phyloP scores from a whole-genome alignment of 2,888 invertebrate species.

The Siphlonurus alternatus region DNA sequence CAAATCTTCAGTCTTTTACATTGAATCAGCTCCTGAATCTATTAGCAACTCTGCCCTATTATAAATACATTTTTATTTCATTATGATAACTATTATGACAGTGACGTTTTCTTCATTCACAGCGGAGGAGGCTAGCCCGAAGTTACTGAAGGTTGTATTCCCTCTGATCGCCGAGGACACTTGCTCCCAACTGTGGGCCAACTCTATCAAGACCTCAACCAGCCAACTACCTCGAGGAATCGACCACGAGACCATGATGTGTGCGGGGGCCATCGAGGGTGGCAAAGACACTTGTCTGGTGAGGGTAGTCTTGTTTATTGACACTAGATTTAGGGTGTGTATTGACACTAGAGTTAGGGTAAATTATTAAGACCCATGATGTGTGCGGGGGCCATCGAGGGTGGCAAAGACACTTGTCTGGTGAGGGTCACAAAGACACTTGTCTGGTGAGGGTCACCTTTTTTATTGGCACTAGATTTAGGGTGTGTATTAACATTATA shows the following conservation, averaged over 20 bases:
- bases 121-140: slow-evolving; percentile 14
- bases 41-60: no score
- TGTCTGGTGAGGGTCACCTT: slow-evolving; percentile 8
- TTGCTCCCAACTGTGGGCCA: slow-evolving; percentile 12
- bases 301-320: slow-evolving; percentile 5
- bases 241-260: slow-evolving; percentile 12
- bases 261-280: slow-evolving; percentile 16
- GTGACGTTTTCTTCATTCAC: background rate
- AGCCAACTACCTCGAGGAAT: slow-evolving; percentile 12
- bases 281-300: slow-evolving; percentile 21
- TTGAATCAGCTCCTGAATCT: no score
- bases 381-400: slow-evolving; percentile 16
- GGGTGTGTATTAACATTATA: no score
- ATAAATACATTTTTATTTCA: background rate
- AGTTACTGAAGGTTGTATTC: slow-evolving; percentile 13
- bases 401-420: slow-evolving; percentile 20
- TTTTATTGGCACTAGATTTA: no score
- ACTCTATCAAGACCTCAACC: slow-evolving; percentile 5
- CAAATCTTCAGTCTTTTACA: no score
- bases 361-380: slow-evolving; percentile 11
- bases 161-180: slow-evolving; percentile 10
- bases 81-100: background rate
- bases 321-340: no score
- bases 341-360: background rate
- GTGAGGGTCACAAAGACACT: slow-evolving; percentile 15